A percentile compares a stretch with the other conserved stretches of the same genome.
These are phyloP conservation scores for Halcyon smyrnensis DNA, from an alignment of 2,797 vertebrate genomes.

Conservation along the genomic window DNA sequence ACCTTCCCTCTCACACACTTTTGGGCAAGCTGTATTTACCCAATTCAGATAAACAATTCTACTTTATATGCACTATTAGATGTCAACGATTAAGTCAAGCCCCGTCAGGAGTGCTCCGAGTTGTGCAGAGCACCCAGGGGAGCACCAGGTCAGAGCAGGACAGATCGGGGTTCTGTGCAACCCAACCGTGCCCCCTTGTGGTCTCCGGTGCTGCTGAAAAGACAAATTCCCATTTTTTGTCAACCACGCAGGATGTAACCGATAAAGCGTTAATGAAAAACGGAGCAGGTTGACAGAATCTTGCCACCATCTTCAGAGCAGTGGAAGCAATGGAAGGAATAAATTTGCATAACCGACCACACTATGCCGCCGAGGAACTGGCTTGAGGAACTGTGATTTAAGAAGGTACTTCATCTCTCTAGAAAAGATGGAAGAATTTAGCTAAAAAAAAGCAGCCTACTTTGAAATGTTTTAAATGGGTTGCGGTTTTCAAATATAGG, in stretches of 20 bases:
- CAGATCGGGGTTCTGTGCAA: neutral
- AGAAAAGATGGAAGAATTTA: neutral
- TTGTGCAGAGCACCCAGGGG: neutral
- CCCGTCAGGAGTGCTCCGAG: neutral
- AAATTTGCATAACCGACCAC: neutral
- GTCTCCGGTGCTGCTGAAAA: neutral
- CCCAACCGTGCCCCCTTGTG: conserved; percentile 28
- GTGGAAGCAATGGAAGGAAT: neutral
- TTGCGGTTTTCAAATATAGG: neutral
- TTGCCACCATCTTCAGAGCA: neutral
- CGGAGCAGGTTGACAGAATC: neutral
- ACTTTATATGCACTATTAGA: neutral
- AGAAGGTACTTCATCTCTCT: neutral
- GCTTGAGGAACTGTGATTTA: neutral
- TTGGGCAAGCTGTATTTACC: neutral
- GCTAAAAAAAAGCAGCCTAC: neutral
- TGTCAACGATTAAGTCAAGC: neutral
- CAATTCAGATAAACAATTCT: neutral
- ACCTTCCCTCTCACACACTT: neutral
- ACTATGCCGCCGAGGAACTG: neutral
- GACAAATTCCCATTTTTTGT: neutral
- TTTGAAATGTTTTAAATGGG: neutral
- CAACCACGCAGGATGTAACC: neutral
- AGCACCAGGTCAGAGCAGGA: neutral
- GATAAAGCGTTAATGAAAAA: neutral